Percentiles rank a stretch among this genome's conserved stretches.
These are phyloP conservation scores for Notospermus geniculatus DNA, from an alignment of 1,140 invertebrate species.

Conservation along the genomic window DNA sequence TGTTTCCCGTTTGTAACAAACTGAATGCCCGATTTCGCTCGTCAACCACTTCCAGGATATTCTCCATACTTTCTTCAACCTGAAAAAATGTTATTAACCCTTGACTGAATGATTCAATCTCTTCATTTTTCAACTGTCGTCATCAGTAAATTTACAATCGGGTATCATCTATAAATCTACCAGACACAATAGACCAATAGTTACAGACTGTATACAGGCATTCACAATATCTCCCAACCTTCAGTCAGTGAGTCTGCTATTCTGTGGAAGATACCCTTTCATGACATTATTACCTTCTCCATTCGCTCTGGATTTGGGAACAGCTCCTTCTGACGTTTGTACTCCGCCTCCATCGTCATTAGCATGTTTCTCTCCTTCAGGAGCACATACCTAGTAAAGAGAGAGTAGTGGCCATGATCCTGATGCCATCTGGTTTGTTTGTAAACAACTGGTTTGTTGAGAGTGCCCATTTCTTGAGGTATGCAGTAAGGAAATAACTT, in stretches of 20 bases:
- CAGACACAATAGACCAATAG: no score
- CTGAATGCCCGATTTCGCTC: constrained; percentile 92
- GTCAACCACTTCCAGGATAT: constrained; percentile 84
- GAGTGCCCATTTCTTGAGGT: neutral
- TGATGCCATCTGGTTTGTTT: neutral
- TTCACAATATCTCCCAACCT: no score
- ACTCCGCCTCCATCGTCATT: constrained; percentile 89
- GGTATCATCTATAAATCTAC: neutral
- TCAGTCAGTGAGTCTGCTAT: constrained; percentile 5
- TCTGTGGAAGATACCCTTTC: constrained; percentile 18
- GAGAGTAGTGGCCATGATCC: constrained; percentile 74
- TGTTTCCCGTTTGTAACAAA: constrained; percentile 78
- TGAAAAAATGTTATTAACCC: no score
- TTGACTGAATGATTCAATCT: neutral
- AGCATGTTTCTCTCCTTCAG: constrained; percentile 97
- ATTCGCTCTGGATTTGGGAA: constrained; percentile 94
- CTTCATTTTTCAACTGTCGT: neutral
- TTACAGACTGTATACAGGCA: no score
- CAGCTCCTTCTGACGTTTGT: constrained; percentile 65
- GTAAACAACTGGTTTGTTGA: neutral
- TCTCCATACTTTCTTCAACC: constrained; percentile 90
- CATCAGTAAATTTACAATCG: no score
- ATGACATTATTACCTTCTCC: constrained; percentile 82
- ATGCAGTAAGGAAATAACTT: neutral
- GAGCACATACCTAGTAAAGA: constrained; percentile 73